Evolutionary conservation across 92 coral and sea anemone genomes (phyloP).

Genomic region (Porites lobata): DNA sequence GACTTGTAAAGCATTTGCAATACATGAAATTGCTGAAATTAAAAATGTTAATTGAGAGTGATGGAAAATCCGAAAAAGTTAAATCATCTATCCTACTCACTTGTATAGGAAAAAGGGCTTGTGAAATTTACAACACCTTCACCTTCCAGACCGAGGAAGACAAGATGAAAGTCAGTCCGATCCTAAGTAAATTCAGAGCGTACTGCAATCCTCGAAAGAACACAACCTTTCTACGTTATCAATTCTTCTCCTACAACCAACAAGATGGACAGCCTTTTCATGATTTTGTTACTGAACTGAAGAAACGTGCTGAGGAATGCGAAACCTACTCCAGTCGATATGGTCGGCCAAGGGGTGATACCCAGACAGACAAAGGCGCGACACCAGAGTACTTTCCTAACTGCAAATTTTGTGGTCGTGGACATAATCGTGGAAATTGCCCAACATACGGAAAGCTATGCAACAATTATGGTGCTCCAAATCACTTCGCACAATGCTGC

Average conservation of each 20-base stretch:
- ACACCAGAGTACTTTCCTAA: conserved; percentile 17
- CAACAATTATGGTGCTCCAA: conserved; percentile 27
- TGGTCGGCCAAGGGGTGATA: not conserved
- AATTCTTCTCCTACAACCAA: conserved; percentile 56
- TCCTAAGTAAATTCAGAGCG: conserved; percentile 46
- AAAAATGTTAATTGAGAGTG: not conserved
- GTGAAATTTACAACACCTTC: conserved; percentile 62
- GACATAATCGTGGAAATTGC: conserved; percentile 45
- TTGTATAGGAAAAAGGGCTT: conserved; percentile 55
- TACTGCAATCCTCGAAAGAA: conserved; percentile 73
- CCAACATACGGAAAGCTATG: conserved; percentile 51
- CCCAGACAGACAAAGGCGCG: not conserved
- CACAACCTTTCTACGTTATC: conserved; percentile 48
- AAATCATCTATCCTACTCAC: conserved; percentile 55
- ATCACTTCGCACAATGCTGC: conserved; percentile 60
- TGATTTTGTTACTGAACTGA: conserved; percentile 60
- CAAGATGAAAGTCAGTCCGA: conserved; percentile 3
- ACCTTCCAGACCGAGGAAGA: conserved; percentile 29
- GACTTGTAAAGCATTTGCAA: too few species aligned
- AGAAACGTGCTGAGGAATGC: conserved; percentile 44
- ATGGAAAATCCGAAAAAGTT: conserved; percentile 40
- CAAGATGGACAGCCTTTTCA: conserved; percentile 50
- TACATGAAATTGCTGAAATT: not conserved
- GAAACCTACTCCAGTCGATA: conserved; percentile 28
- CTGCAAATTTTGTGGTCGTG: conserved; percentile 60